These are phyloP conservation scores for Drosophila setosimentum DNA, from an alignment of 2,888 invertebrate genomes.

Conservation along the genomic window DNA sequence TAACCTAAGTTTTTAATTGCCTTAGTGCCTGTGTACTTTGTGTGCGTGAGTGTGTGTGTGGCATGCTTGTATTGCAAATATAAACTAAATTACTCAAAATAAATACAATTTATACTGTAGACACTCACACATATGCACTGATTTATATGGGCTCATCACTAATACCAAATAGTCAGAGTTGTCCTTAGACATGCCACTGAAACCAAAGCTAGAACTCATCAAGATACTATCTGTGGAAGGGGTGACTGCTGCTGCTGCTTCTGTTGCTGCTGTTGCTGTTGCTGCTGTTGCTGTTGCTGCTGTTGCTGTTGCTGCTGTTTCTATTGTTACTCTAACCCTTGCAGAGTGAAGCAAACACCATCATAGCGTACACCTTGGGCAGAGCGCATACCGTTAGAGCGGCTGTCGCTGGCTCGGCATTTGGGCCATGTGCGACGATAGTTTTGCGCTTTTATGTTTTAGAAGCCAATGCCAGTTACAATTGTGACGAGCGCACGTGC, in stretches of 20 bases:
- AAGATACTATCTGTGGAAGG: conserved; percentile 17
- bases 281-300: neutral
- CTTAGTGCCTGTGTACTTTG: conserved; percentile 33
- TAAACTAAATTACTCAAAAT: conserved; percentile 73
- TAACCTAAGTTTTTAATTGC: conserved; percentile 77
- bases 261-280: neutral
- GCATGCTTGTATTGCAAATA: conserved; percentile 37
- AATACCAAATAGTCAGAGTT: conserved; percentile 54
- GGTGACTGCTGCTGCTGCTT: neutral
- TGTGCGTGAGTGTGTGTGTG: conserved; percentile 18
- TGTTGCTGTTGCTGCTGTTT: neutral
- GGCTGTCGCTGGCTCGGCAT: conserved; percentile 13
- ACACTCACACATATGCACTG: conserved; percentile 28
- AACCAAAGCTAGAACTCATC: conserved; percentile 49
- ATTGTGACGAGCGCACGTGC: conserved; percentile 72
- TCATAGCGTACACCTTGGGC: conserved; percentile 57
- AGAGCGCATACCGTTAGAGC: conserved; percentile 44
- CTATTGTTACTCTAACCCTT: conserved; percentile 15
- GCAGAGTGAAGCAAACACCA: conserved; percentile 61
- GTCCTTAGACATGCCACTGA: conserved; percentile 73
- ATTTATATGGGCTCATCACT: conserved; percentile 6
- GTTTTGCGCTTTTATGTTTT: conserved; percentile 76
- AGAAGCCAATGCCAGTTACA: conserved; percentile 63
- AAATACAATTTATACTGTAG: conserved; percentile 72
- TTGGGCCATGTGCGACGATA: conserved; percentile 22